Evolutionary conservation across 2,888 invertebrate species (phyloP).

Genomic region (Drosophila nr. fundita): DNA sequence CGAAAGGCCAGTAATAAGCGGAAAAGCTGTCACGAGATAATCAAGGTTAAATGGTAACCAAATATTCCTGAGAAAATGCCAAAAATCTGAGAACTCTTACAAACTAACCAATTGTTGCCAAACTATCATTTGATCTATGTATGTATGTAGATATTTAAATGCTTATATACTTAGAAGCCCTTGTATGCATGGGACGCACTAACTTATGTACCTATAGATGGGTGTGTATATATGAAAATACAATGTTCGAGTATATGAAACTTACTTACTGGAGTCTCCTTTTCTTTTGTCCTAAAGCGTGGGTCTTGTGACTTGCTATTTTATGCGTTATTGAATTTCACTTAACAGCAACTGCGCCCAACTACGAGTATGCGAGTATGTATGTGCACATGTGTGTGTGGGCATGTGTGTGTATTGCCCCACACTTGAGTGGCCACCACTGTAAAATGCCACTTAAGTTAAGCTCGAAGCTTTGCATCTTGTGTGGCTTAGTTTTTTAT

Average conservation of each 20-base stretch:
- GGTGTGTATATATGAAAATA: neutral
- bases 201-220: conserved; percentile 5
- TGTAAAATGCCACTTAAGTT: conserved; percentile 61
- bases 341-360: conserved; percentile 67
- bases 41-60: conserved; percentile 8
- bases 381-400: conserved; percentile 11
- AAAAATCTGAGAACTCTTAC: neutral
- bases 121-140: conserved; percentile 51
- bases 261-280: neutral
- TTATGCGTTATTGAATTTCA: conserved; percentile 81
- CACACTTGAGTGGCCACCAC: conserved; percentile 49
- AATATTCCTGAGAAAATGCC: conserved; percentile 10
- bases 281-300: conserved; percentile 6
- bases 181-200: conserved; percentile 6
- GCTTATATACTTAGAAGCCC: conserved; percentile 4
- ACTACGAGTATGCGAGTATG: conserved; percentile 16
- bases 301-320: conserved; percentile 65
- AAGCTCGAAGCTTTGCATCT: conserved; percentile 33
- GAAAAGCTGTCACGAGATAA: neutral
- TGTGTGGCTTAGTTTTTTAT: conserved; percentile 33
- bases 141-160: conserved; percentile 20
- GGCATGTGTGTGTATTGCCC: conserved; percentile 21
- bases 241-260: conserved; percentile 30
- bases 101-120: conserved; percentile 27
- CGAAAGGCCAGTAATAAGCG: conserved; percentile 20